Conservation (phyloP, 1,140 invertebrate genomes). For the Lanistes nyassanus region DNA sequence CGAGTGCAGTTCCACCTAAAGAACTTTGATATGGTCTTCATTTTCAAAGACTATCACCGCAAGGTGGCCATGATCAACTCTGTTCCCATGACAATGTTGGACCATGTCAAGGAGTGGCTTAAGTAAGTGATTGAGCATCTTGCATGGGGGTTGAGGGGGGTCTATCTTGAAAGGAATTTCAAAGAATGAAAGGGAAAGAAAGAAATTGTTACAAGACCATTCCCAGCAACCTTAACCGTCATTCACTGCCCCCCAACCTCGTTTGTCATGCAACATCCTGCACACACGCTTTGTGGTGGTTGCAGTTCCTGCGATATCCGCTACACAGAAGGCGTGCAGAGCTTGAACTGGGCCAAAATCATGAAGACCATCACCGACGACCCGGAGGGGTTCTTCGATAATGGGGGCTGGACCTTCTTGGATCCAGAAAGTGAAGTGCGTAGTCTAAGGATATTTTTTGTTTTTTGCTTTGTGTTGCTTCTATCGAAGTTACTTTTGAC, state of each 20-base stretch:
- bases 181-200: too few species aligned
- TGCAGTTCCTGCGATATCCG: constrained; percentile 90
- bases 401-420: constrained; percentile 98
- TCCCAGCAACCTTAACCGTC: too few species aligned
- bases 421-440: constrained; percentile 80
- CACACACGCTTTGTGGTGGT: background rate
- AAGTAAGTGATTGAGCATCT: constrained; percentile 77
- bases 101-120: constrained; percentile 99
- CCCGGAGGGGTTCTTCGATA: constrained; percentile 98
- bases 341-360: constrained; percentile 98
- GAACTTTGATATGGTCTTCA: constrained; percentile 99
- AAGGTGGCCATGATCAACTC: constrained; percentile 97
- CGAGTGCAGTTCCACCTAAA: constrained; percentile 98
- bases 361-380: constrained; percentile 99
- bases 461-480: background rate
- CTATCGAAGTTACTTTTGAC: constrained; percentile 2
- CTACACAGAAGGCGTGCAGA: constrained; percentile 98
- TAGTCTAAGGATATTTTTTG: background rate
- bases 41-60: constrained; percentile 97
- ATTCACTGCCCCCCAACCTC: too few species aligned
- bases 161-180: too few species aligned
- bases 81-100: constrained; percentile 97
- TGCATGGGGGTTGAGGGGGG: too few species aligned
- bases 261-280: too few species aligned
- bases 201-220: too few species aligned